Percentiles rank a stretch among this genome's conserved stretches.
These are phyloP conservation scores for Erythrocercus mccallii DNA, from an alignment of 2,113 vertebrate genomes.

Conservation along the genomic window DNA sequence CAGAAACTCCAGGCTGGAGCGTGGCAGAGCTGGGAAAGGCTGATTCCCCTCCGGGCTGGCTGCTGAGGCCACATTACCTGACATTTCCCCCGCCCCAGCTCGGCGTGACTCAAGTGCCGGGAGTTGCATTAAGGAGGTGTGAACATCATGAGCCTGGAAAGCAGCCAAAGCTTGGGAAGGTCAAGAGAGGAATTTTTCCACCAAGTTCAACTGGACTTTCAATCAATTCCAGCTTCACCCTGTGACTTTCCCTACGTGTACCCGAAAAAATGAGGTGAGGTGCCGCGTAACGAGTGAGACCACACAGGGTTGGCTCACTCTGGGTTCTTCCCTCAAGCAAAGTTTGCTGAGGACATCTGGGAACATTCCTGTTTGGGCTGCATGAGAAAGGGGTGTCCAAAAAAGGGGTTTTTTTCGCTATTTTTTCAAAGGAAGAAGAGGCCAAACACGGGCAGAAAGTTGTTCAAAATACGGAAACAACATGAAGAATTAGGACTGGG, in stretches of 20 bases:
- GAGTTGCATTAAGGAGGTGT: constrained; percentile 55
- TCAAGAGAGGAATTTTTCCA: constrained; percentile 46
- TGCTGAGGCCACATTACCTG: constrained; percentile 8
- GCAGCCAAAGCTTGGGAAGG: constrained; percentile 26
- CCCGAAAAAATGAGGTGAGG: background rate
- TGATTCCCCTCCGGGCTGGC: background rate
- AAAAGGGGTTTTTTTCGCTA: background rate
- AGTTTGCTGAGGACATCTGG: background rate
- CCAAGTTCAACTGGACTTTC: constrained; percentile 23
- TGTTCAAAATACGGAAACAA: background rate
- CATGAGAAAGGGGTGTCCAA: background rate
- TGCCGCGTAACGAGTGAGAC: background rate
- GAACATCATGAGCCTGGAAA: constrained; percentile 55
- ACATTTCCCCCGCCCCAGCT: background rate
- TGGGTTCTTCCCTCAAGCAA: background rate
- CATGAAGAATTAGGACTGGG: background rate
- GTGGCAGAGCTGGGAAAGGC: background rate
- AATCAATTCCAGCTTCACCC: constrained; percentile 4
- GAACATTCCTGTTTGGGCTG: background rate
- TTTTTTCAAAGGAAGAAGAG: background rate
- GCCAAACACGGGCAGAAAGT: background rate
- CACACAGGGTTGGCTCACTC: background rate
- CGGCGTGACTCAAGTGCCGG: background rate
- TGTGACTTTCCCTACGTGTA: background rate
- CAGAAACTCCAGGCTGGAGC: background rate